Evolutionary conservation across 2,797 vertebrate genomes (phyloP), one percentile per base, ranked within the genome.

Genomic region (Sebastes hopkinsi): DNA sequence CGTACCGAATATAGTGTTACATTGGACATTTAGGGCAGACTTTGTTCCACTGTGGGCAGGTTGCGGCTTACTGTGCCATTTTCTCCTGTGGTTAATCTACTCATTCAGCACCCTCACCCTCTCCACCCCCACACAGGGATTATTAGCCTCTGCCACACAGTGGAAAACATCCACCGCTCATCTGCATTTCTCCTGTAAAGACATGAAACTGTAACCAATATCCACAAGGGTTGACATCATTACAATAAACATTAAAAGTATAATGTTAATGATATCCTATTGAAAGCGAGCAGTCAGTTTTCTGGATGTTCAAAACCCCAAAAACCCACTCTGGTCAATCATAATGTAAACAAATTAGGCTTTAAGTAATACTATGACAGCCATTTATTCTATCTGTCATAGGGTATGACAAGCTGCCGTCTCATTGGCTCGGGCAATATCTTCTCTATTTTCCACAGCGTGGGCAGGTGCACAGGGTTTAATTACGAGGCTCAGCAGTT

Each of bases 1-100:
- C 16, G 72, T 50, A 50, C 42, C 68, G 67, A 65, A 85, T 93
- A 92, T 95, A 85, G 62, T 80, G 81, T 96, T 94, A 90, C 93
- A 85, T 2, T 65, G 82, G 92, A 89, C 87, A 87, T 92, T 72
- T 72, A 68, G 80, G 83, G 84, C 78, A 86, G 91, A 93, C 90
- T 91, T 94, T 90, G 87, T 94, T 95, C 91, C 90, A 93, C 87
- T 94, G 82, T 56, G 92, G 92, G 88, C 70, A 87, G 66, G 56
- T 77, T 85, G 84, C 34, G 89, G 90, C 82, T 87, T 70, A 67
- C 32, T 78, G 82, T 88, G 92, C 86, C 91, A 90, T 92, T 52
- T 92, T 87, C 90, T 90, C 52, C 80, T 88, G 91, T 54, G 91
- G 92, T 88, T 88, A 71, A 88, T 91, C 91, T 50, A 81, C 80